Evolutionary conservation across 1,140 invertebrate species (phyloP), one percentile per base, ranked within the genome.

Genomic region (Meloidogyne hapla): DNA sequence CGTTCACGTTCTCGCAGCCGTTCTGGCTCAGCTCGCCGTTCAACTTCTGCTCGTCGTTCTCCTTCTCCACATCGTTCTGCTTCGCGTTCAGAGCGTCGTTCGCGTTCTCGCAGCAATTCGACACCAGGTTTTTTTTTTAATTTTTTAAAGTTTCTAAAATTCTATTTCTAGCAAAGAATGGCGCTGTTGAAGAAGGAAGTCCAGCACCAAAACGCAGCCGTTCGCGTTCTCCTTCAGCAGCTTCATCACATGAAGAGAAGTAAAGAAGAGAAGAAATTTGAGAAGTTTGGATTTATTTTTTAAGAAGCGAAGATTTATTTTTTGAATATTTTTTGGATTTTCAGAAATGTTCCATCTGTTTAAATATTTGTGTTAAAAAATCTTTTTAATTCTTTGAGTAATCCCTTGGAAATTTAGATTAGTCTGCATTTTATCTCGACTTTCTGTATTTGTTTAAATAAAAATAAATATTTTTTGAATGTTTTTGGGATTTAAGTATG

Each of bases 21-120:
- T 42, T 84, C 81, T 28, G 75, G 69, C 21, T 83, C 82, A 4
- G 69, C 71, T 4, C 69, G 69, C 1, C 78, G 77, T 72, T 70
- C 69, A n/a, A 23, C 65, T 5, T 79, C 75, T 76, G 77, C 78
- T 3, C 77, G 77, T 26, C 75, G 70, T 56, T 76, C 77, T 8
- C 45, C 15, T 25, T 76, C 77, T 18, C 75, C 62, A n/a, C 73
- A 62, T 21, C 77, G 75, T 42, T 68, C 66, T 6, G 38, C 21
- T 68, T 42, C 66, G 33, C 66, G 66, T 18, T 78, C 77, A 28
- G 25, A 26, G 2, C 45, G n/a, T 21, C 45, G 75, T 76, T 61
- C 75, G 9, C 75, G 74, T 25, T 61, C 74, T 38, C 69, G 40
- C 26, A 38, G 26, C 18, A 33, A 33, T 48, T 76, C 69, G 40